phyloP scores from a whole-genome alignment of 92 coral and sea anemone species.

The Actinernus sp. region DNA sequence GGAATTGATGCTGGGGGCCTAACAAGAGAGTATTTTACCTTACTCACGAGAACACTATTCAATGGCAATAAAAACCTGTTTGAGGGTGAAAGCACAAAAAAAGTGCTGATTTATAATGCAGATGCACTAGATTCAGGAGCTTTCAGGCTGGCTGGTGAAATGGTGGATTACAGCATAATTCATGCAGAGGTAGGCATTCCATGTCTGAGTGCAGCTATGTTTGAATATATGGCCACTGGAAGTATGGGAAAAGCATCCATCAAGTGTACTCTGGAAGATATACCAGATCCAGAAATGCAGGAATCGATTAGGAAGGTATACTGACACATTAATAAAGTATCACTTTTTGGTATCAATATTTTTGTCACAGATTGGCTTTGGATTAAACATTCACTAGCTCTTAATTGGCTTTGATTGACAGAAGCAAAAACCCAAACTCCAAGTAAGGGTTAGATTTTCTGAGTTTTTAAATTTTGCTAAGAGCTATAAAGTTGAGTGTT shows the following conservation, averaged over 20 bases:
- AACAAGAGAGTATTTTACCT: conserved; percentile 45
- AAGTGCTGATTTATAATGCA: conserved; percentile 44
- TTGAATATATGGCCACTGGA: conserved; percentile 43
- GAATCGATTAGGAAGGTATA: conserved; percentile 53
- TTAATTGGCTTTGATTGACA: too few relatives aligned
- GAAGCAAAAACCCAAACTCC: too few relatives aligned
- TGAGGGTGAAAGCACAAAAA: conserved; percentile 48
- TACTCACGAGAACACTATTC: conserved; percentile 47
- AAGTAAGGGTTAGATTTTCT: too few relatives aligned
- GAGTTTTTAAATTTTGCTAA: too few relatives aligned
- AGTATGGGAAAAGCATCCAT: conserved; percentile 12
- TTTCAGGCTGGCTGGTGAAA: conserved; percentile 49
- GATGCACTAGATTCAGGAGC: conserved; percentile 41
- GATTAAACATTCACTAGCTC: too few relatives aligned
- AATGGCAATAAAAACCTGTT: conserved; percentile 51
- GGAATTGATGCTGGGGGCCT: conserved; percentile 66
- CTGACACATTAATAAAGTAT: too few relatives aligned
- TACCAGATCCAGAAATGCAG: conserved; percentile 35
- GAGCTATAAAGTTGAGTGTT: too few relatives aligned
- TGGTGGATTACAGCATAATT: conserved; percentile 30
- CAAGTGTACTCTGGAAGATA: conserved; percentile 42
- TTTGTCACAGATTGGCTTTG: too few relatives aligned
- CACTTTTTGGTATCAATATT: too few relatives aligned
- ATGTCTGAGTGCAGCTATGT: conserved; percentile 50
- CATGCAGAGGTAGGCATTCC: conserved; percentile 53